These are phyloP conservation scores for Papilio dardanus DNA, from an alignment of 1,140 invertebrate genomes.

Conservation along the genomic window DNA sequence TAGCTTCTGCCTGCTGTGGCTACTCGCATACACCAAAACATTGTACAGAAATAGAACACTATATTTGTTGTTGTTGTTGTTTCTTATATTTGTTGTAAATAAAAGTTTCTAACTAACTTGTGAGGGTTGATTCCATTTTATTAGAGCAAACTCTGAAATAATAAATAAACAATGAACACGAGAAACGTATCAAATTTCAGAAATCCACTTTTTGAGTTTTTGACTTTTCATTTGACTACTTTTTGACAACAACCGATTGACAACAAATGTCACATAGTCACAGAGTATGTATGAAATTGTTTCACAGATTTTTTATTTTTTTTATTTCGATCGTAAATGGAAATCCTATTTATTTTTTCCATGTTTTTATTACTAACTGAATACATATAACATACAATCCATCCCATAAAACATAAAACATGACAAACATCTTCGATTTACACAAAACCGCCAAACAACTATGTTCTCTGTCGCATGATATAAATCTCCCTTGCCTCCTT, in stretches of 20 bases:
- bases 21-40: background rate
- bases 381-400: no score
- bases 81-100: background rate
- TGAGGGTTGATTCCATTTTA: conserved; percentile 67
- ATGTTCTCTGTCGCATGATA: no score
- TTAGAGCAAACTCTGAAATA: conserved; percentile 42
- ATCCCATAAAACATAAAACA: no score
- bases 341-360: no score
- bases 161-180: conserved; percentile 43
- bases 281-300: background rate
- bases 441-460: no score
- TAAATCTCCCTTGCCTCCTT: no score
- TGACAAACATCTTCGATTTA: no score
- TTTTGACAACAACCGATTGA: background rate
- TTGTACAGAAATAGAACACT: background rate
- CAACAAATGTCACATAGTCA: background rate
- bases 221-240: conserved; percentile 7
- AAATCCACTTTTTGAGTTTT: conserved; percentile 23
- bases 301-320: no score
- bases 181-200: conserved; percentile 50
- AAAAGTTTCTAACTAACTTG: conserved; percentile 48
- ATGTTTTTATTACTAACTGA: no score
- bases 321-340: no score
- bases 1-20: background rate
- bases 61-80: no score